Evolutionary conservation across 2,888 invertebrate genomes (phyloP).

Genomic region (Chironomus riparius): DNA sequence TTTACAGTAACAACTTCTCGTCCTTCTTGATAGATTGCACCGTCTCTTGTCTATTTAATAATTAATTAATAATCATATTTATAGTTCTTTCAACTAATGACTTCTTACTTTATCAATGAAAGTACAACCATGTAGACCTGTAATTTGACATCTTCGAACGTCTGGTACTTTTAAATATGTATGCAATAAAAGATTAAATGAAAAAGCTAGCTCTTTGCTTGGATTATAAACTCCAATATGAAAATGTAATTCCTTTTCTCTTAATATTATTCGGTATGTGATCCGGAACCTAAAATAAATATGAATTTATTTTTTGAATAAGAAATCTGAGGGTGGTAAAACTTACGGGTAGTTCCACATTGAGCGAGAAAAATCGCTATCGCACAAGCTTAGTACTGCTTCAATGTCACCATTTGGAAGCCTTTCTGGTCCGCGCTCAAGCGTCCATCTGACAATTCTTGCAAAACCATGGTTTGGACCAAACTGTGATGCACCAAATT

Average conservation of each 20-base stretch:
- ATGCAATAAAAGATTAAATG: constrained; percentile 86
- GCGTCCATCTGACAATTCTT: constrained; percentile 81
- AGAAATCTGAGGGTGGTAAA: neutral
- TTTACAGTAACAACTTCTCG: constrained; percentile 81
- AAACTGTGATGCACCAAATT: constrained; percentile 76
- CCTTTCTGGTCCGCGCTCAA: constrained; percentile 81
- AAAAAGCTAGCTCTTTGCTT: constrained; percentile 81
- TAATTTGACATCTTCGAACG: constrained; percentile 83
- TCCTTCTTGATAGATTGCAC: constrained; percentile 78
- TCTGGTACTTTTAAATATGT: constrained; percentile 95
- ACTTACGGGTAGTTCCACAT: constrained; percentile 90
- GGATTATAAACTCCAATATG: constrained; percentile 91
- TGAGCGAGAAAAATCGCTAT: constrained; percentile 82
- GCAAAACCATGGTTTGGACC: constrained; percentile 97
- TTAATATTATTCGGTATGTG: constrained; percentile 82
- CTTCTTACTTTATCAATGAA: constrained; percentile 73
- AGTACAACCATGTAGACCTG: constrained; percentile 82
- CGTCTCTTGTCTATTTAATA: constrained; percentile 61
- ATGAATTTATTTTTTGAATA: constrained; percentile 6
- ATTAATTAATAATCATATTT: neutral
- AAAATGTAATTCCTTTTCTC: constrained; percentile 86
- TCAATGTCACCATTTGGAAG: constrained; percentile 85
- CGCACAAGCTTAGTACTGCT: constrained; percentile 84
- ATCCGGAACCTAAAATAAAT: constrained; percentile 63
- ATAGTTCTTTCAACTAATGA: neutral